phyloP scores from a whole-genome alignment of 2,113 vertebrate species.

The Regulus satrapa region DNA sequence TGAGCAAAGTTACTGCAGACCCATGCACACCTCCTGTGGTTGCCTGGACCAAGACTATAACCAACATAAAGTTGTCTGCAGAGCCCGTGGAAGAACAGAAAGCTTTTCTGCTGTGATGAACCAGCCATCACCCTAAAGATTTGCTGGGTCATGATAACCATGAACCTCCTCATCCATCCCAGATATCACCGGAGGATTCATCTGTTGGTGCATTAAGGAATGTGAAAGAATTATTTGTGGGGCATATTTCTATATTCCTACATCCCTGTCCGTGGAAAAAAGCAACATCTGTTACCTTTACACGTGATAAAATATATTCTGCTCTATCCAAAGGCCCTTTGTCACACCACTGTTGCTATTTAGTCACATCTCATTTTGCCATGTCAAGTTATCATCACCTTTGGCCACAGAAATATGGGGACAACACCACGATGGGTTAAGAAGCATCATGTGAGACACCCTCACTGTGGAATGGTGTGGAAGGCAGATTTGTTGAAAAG shows the following conservation, averaged over 20 bases:
- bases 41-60: neutral
- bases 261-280: neutral
- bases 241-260: neutral
- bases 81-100: neutral
- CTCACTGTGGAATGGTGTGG: neutral
- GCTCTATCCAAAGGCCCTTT: neutral
- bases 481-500: neutral
- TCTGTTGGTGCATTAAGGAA: neutral
- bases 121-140: neutral
- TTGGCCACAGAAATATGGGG: neutral
- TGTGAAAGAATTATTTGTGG: neutral
- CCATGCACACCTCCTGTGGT: neutral
- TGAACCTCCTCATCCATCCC: neutral
- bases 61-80: neutral
- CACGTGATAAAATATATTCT: neutral
- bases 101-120: neutral
- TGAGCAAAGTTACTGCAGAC: neutral
- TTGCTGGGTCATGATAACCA: neutral
- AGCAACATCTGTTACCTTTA: neutral
- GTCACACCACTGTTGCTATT: neutral
- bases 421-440: neutral
- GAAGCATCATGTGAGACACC: neutral
- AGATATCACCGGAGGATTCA: neutral
- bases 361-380: neutral
- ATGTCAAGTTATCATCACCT: neutral